Percentiles rank a stretch among this genome's conserved stretches.
Evolutionary conservation across 2,888 invertebrate genomes (phyloP).

Genomic region (Drosophila atripex): DNA sequence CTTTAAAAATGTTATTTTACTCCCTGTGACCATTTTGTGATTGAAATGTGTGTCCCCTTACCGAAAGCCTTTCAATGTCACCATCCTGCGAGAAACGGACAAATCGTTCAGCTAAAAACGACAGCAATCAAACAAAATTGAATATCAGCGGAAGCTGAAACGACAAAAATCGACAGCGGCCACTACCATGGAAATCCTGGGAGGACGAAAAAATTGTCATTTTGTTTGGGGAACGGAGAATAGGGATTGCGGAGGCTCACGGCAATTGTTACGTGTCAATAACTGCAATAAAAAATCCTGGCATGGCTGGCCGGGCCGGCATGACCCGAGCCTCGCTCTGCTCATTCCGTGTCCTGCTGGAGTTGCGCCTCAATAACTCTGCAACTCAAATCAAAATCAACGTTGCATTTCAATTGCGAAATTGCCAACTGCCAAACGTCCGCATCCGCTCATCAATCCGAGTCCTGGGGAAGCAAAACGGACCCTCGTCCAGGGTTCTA

Average conservation of each 20-base stretch:
- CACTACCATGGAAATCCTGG: slow-evolving; percentile 15
- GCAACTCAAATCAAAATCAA: slow-evolving; percentile 78
- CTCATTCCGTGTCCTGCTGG: slow-evolving; percentile 24
- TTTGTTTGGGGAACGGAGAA: slow-evolving; percentile 40
- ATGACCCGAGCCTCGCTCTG: slow-evolving; percentile 45
- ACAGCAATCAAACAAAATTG: slow-evolving; percentile 81
- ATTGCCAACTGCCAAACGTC: slow-evolving; percentile 56
- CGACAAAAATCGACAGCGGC: slow-evolving; percentile 57
- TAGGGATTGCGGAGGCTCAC: slow-evolving; percentile 24
- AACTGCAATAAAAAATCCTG: slow-evolving; percentile 69
- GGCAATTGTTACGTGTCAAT: slow-evolving; percentile 80
- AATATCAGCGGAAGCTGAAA: slow-evolving; percentile 75
- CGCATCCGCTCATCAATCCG: slow-evolving; percentile 50
- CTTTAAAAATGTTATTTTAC: background rate
- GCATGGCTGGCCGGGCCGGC: slow-evolving; percentile 45
- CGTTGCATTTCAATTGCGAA: slow-evolving; percentile 78
- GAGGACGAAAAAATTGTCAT: slow-evolving; percentile 27
- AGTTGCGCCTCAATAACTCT: slow-evolving; percentile 66
- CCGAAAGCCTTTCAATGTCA: slow-evolving; percentile 65
- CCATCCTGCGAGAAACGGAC: slow-evolving; percentile 71
- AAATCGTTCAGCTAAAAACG: slow-evolving; percentile 71
- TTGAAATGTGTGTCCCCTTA: slow-evolving; percentile 62
- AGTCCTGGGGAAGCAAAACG: slow-evolving; percentile 9
- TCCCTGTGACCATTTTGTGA: background rate
- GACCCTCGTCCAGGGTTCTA: slow-evolving; percentile 4